These are phyloP conservation scores for Megaustenia siamemsis DNA, from an alignment of 2,888 invertebrate species.

Conservation along the genomic window DNA sequence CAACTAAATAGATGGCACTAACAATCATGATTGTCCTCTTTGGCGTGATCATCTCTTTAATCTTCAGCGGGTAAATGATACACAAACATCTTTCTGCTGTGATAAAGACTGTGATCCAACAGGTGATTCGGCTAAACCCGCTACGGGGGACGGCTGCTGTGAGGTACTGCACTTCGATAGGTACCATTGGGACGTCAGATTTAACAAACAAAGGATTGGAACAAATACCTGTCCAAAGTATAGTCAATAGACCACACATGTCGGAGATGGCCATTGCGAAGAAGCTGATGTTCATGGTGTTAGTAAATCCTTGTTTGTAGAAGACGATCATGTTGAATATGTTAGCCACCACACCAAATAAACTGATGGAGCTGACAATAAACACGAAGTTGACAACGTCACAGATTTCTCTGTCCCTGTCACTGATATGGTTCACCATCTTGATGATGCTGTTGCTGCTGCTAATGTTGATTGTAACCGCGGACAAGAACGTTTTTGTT, in stretches of 20 bases:
- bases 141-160: neutral
- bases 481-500: no score
- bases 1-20: no score
- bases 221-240: constrained; percentile 22
- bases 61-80: neutral
- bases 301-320: neutral
- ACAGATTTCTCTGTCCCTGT: constrained; percentile 14
- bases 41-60: constrained; percentile 27
- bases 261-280: constrained; percentile 18
- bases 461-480: no score
- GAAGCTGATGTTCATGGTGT: constrained; percentile 7
- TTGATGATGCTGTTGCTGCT: no score
- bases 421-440: no score
- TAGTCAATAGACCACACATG: neutral
- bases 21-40: no score
- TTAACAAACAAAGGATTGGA: constrained; percentile 13
- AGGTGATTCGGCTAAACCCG: constrained; percentile 17
- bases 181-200: neutral
- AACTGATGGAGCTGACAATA: neutral
- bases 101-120: constrained; percentile 26
- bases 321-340: constrained; percentile 26
- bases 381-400: constrained; percentile 10
- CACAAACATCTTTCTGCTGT: constrained; percentile 25
- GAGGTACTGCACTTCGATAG: constrained; percentile 16
- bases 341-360: constrained; percentile 4